phyloP scores from a whole-genome alignment of 2,113 vertebrate genomes.

The Clarias magur region DNA sequence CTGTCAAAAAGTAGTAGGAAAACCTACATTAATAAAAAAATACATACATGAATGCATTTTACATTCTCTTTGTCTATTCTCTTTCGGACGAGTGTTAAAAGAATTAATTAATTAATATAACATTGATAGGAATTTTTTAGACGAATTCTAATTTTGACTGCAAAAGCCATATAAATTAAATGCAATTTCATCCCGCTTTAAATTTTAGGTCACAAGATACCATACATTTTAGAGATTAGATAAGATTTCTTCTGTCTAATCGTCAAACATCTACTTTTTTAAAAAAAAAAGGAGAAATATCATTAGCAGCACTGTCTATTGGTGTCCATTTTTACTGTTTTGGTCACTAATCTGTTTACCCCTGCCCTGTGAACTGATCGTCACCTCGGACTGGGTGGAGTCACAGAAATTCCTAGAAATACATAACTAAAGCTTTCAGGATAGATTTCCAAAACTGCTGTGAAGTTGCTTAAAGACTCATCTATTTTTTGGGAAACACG shows the following conservation, averaged over 20 bases:
- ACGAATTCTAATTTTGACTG: not conserved
- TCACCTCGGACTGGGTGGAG: not conserved
- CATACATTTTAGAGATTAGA: not conserved
- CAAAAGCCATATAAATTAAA: not conserved
- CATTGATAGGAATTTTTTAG: not conserved
- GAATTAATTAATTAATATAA: not conserved
- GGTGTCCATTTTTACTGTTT: not conserved
- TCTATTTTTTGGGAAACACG: not conserved
- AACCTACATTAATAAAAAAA: not conserved
- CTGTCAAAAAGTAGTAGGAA: not conserved
- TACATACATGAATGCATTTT: not conserved
- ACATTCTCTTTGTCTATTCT: not conserved
- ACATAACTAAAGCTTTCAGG: not conserved
- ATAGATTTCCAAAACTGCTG: not conserved
- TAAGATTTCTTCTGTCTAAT: not conserved
- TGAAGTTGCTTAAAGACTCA: not conserved
- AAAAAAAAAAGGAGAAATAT: too few species aligned
- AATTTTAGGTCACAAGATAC: not conserved
- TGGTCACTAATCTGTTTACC: not conserved
- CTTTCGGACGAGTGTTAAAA: not conserved
- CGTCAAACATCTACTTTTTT: not conserved
- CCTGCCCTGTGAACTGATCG: not conserved
- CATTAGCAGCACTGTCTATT: not conserved
- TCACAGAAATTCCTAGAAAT: not conserved
- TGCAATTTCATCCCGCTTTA: not conserved